Evolutionary conservation across 2,797 vertebrate genomes (phyloP), one percentile per base, ranked within the genome.

Genomic region (Channallabes apus): DNA sequence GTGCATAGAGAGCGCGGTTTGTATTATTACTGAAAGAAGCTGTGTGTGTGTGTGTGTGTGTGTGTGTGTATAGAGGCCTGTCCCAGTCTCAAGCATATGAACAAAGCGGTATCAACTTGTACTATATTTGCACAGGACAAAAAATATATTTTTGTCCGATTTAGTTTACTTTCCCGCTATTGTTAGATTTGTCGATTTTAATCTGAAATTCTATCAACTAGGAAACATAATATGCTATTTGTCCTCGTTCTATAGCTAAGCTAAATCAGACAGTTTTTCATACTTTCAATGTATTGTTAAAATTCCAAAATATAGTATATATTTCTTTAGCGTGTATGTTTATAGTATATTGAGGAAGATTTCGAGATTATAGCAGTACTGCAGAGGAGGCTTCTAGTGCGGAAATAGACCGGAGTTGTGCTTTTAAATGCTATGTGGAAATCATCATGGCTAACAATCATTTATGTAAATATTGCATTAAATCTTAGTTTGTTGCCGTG

Each of bases 21-120:
- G 67, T 73, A 83, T 72, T 61, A 80, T 51, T 72, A 82, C 35
- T 75, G 51, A 62, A 71, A 38, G 56, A 75, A 83, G 82, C 51
- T 82, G 59, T 72, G 17, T 35, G 73, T 61, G 75, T 38, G 83
- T 69, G 41, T 64, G 71, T 64, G 82, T 83, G 71, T 76, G 51
- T 61, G 76, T 41, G 35, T 62, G 59, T 72, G 38, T 72, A 62
- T 41, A 83, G 84, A 88, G 87, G 85, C 87, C 85, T 86, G 87
- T 54, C 73, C 86, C 58, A 82, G 46, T 82, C 51, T 69, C 3
- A 83, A 67, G 41, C 71, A 64, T 76, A 32, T 65, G 78, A 85
- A 89, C 87, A 88, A 88, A 84, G 85, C 85, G 71, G 32, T 83
- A 80, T 58, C 41, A 87, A 84, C 41, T 80, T 85, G 32, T 79